Evolutionary conservation across 2,888 invertebrate genomes (phyloP), one percentile per base, ranked within the genome.

Genomic region (Chouioia cunea): DNA sequence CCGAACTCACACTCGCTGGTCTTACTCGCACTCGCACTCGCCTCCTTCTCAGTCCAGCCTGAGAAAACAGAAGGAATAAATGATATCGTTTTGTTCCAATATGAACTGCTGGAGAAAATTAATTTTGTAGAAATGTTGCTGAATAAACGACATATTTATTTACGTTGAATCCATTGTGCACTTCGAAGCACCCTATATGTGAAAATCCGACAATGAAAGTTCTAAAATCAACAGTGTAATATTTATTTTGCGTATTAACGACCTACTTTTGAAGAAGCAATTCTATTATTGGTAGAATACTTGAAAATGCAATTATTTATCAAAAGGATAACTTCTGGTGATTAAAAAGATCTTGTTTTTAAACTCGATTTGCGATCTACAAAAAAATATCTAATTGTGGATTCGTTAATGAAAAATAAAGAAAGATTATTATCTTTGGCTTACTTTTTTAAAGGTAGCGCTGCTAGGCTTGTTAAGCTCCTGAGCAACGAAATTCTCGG

Each of bases 11-110:
- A 4, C 52, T 36, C 56, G 88, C 88, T 27, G 91, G 90, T 75
- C 91, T 90, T 0, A 93, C 90, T 75, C 92, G 90, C 78, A 92
- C 92, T 91, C 94, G 93, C 78, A 91, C 90, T 63, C 93, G 93
- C 74, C 92, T 90, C 71, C 92, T 89, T 70, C 88, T 86, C 6
- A 74, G 72, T 18, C 77, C 79, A n/a, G 73, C 73, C 81, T 82
- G 67, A 6, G 65, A 12, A 3, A 54, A n/a, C 20, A n/a, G 1
- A 12, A 23, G 16, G 46, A 10, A 36, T 18, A n/a, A 8, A 3
- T 59, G 60, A 63, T 71, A 69, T 60, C 65, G 65, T 14, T 47
- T 65, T 48, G 16, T 54, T 63, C 12, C 4, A 18, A n/a, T 48
- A n/a, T 4, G 36, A 36, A 6, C 10, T 48, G 48, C n/a, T n/a